phyloP scores from a whole-genome alignment of 2,113 vertebrate species.

The Gadus macrocephalus region DNA sequence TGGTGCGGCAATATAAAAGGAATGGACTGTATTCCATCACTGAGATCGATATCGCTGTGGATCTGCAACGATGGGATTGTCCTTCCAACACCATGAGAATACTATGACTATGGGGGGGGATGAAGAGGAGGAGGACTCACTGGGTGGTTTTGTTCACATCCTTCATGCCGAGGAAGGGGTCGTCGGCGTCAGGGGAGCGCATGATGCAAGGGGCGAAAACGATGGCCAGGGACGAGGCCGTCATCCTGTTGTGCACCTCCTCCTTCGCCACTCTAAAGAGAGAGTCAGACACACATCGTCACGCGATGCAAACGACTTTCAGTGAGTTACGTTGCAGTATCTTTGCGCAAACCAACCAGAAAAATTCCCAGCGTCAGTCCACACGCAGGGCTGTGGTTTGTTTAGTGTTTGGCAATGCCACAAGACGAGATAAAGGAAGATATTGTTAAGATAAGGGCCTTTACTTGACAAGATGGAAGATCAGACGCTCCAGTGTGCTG shows the following conservation, averaged over 20 bases:
- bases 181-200: conserved; percentile 80
- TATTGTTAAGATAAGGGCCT: neutral
- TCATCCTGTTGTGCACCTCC: conserved; percentile 92
- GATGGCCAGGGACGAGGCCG: conserved; percentile 85
- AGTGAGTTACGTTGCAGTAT: neutral
- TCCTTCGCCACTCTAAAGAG: conserved; percentile 83
- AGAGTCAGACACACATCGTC: neutral
- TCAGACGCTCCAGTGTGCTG: conserved; percentile 84
- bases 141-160: conserved; percentile 88
- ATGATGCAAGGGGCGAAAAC: conserved; percentile 94
- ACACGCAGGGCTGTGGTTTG: neutral
- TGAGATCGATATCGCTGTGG: no score
- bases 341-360: neutral
- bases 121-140: conserved; percentile 71
- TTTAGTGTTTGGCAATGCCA: neutral
- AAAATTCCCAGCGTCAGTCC: no score
- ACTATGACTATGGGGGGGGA: no score
- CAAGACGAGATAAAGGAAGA: neutral
- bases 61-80: no score
- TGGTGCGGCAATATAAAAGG: no score
- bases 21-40: no score
- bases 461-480: conserved; percentile 97
- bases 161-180: conserved; percentile 90
- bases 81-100: no score
- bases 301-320: neutral